Conservation (phyloP, 1,140 invertebrate genomes). For the Drosophila lacertosa region DNA sequence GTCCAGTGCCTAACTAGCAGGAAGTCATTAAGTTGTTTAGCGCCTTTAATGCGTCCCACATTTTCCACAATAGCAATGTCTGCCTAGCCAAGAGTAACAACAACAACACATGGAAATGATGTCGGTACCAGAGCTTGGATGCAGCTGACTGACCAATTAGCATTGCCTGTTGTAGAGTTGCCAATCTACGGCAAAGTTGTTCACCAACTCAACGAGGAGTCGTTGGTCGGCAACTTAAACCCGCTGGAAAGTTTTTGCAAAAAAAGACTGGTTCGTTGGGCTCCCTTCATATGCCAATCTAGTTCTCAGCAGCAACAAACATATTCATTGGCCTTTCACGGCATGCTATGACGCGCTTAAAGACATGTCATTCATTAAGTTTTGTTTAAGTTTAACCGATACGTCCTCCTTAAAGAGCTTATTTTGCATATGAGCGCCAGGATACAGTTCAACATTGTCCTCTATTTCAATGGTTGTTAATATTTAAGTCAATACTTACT, state of each 20-base stretch:
- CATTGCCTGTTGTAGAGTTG: conserved; percentile 12
- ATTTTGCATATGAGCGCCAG: too few relatives aligned
- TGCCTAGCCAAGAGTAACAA: not conserved
- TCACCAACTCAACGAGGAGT: not conserved
- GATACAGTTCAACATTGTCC: not conserved
- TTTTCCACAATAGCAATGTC: conserved; percentile 34
- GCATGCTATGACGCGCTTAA: not conserved
- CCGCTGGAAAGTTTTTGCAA: conserved; percentile 4
- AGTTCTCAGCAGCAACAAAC: not conserved
- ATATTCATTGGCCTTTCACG: not conserved
- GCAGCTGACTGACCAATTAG: conserved; percentile 38
- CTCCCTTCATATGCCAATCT: not conserved
- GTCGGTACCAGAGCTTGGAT: conserved; percentile 15
- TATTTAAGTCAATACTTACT: too few relatives aligned
- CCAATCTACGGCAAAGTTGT: not conserved
- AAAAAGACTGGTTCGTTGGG: conserved; percentile 1
- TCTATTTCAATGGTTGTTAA: too few relatives aligned
- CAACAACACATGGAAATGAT: conserved; percentile 19
- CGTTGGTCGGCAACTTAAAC: not conserved
- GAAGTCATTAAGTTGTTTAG: conserved; percentile 81
- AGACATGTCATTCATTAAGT: not conserved
- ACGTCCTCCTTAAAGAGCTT: too few relatives aligned
- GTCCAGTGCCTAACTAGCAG: conserved; percentile 72
- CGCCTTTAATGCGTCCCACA: conserved; percentile 43
- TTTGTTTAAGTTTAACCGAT: too few relatives aligned